Evolutionary conservation across 2,797 vertebrate genomes (phyloP).

Genomic region (Sibirionetta formosa): DNA sequence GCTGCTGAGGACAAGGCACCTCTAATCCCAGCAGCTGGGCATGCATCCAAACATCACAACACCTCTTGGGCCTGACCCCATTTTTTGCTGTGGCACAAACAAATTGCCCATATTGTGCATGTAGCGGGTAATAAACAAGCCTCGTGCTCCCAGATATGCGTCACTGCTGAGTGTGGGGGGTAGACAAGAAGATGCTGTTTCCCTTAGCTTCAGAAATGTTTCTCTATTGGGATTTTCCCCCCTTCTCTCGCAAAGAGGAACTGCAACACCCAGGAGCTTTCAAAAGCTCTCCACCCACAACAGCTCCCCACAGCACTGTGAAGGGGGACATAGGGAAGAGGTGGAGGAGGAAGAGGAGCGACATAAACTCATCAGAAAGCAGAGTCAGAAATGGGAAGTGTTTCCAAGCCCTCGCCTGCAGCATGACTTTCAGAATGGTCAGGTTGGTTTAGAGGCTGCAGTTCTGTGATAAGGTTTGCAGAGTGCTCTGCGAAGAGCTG

Average conservation of each 20-base stretch:
- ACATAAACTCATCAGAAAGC: not conserved
- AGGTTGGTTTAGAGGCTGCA: not conserved
- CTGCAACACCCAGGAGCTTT: not conserved
- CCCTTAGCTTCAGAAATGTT: not conserved
- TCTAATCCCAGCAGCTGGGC: not conserved
- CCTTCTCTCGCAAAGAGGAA: not conserved
- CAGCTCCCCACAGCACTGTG: accelerated
- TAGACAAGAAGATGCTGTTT: not conserved
- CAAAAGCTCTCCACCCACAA: not conserved
- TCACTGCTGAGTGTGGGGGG: not conserved
- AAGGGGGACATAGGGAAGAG: accelerated
- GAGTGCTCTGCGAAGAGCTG: not conserved
- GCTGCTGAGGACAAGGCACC: not conserved
- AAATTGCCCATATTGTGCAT: not conserved
- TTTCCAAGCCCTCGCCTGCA: not conserved
- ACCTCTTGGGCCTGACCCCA: not conserved
- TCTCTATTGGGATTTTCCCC: not conserved
- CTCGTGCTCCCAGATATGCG: not conserved
- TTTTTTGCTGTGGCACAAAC: not conserved
- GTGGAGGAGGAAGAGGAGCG: not conserved
- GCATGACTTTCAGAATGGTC: not conserved
- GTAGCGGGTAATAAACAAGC: not conserved
- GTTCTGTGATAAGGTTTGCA: not conserved
- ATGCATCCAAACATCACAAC: not conserved
- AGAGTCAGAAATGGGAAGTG: not conserved